Evolutionary conservation across 2,113 vertebrate genomes (phyloP).

Genomic region (Oncorhynchus mykiss): DNA sequence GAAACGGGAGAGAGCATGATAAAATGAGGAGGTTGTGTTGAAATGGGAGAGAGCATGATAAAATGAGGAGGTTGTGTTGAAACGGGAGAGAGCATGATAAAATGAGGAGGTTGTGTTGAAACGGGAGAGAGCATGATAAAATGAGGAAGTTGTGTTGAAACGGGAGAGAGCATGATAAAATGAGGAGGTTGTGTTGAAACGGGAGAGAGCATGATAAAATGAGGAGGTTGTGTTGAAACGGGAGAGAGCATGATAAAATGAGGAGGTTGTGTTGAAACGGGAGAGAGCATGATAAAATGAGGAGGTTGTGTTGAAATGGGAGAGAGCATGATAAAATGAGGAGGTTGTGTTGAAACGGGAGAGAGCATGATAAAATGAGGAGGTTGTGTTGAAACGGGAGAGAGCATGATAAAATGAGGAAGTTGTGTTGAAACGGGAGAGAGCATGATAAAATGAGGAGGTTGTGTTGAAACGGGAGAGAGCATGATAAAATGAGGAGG

Average conservation of each 20-base stretch:
- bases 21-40: conserved; percentile 40
- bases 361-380: conserved; percentile 26
- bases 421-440: conserved; percentile 40
- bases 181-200: conserved; percentile 41
- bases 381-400: conserved; percentile 42
- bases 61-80: conserved; percentile 40
- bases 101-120: conserved; percentile 41
- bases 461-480: conserved; percentile 39
- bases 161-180: conserved; percentile 30
- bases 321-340: conserved; percentile 29
- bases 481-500: conserved; percentile 33
- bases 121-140: conserved; percentile 30
- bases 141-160: conserved; percentile 41
- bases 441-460: conserved; percentile 31
- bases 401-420: conserved; percentile 28
- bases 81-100: conserved; percentile 31
- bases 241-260: conserved; percentile 29
- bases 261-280: conserved; percentile 40
- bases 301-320: conserved; percentile 40
- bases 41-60: conserved; percentile 29
- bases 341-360: conserved; percentile 41
- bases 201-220: conserved; percentile 34
- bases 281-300: conserved; percentile 29
- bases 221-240: conserved; percentile 52
- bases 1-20: conserved; percentile 30